These are phyloP conservation scores for Acanthoscelides obtectus DNA, from an alignment of 2,888 invertebrate species.

Conservation along the genomic window DNA sequence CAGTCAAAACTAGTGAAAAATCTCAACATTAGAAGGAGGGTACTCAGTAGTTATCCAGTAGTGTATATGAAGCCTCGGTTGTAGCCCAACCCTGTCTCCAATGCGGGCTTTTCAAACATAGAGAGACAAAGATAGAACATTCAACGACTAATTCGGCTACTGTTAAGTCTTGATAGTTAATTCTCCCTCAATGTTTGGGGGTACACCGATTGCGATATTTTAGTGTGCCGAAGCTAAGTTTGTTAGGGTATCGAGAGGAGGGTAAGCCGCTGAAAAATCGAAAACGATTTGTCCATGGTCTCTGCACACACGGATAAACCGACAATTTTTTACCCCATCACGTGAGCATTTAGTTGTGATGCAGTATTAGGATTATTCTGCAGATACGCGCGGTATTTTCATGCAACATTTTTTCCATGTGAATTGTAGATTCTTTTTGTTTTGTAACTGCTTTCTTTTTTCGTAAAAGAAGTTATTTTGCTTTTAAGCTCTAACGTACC, in stretches of 20 bases:
- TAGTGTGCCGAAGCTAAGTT: constrained; percentile 16
- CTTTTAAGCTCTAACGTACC: too few species aligned
- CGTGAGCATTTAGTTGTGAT: neutral
- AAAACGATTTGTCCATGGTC: neutral
- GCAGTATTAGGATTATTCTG: neutral
- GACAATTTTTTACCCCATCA: neutral
- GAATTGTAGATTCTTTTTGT: too few species aligned
- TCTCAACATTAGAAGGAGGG: too few species aligned
- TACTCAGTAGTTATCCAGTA: neutral
- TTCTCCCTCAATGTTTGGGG: constrained; percentile 36
- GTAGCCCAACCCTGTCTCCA: neutral
- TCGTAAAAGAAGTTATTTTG: too few species aligned
- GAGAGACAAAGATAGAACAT: constrained; percentile 10
- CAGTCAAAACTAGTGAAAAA: too few species aligned
- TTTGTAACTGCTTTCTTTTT: too few species aligned
- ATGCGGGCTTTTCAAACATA: neutral
- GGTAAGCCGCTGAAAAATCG: neutral
- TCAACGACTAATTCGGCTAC: constrained; percentile 23
- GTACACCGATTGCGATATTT: constrained; percentile 39
- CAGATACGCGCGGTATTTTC: neutral
- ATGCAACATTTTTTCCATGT: too few species aligned
- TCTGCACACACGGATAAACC: neutral
- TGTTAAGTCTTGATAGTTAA: constrained; percentile 37
- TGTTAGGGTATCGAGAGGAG: constrained; percentile 2
- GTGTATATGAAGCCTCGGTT: too few species aligned